phyloP scores from a whole-genome alignment of 2,888 invertebrate genomes.

The Diaphora mendica region DNA sequence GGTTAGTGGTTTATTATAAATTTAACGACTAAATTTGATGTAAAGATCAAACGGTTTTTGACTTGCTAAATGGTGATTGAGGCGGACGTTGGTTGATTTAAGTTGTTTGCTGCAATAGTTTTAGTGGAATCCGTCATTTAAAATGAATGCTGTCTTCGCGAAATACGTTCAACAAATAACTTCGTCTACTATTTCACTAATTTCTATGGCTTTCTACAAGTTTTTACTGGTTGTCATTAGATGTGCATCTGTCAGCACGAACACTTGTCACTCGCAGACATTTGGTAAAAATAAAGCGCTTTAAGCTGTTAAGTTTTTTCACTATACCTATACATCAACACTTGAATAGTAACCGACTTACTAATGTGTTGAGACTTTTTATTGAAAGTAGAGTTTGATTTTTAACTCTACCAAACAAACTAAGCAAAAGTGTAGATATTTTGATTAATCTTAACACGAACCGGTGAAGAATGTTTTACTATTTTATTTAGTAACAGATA shows the following conservation, averaged over 20 bases:
- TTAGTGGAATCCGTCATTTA: constrained; percentile 57
- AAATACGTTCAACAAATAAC: constrained; percentile 67
- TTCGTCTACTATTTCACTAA: constrained; percentile 64
- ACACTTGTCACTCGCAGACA: constrained; percentile 62
- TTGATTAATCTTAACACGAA: constrained; percentile 46
- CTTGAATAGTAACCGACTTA: constrained; percentile 33
- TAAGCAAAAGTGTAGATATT: constrained; percentile 47
- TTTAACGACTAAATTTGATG: constrained; percentile 39
- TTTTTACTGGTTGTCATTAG: constrained; percentile 80
- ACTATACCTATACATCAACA: constrained; percentile 27
- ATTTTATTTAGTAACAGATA: constrained; percentile 58
- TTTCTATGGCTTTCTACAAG: constrained; percentile 68
- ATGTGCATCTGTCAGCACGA: constrained; percentile 75
- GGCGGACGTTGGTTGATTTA: constrained; percentile 70
- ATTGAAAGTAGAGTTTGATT: constrained; percentile 34
- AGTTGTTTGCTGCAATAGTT: constrained; percentile 44
- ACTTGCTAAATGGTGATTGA: constrained; percentile 71
- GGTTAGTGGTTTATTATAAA: constrained; percentile 32
- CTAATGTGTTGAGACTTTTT: constrained; percentile 26
- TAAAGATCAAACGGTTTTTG: constrained; percentile 76
- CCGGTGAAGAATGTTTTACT: constrained; percentile 35
- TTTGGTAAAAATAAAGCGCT: constrained; percentile 59
- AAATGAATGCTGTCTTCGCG: constrained; percentile 71
- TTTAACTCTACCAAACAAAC: constrained; percentile 49
- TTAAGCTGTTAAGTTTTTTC: constrained; percentile 52